A percentile compares a stretch with the other conserved stretches of the same genome.
phyloP scores from a whole-genome alignment of 2,113 vertebrate species.

The Ptychochromis oligacanthus region DNA sequence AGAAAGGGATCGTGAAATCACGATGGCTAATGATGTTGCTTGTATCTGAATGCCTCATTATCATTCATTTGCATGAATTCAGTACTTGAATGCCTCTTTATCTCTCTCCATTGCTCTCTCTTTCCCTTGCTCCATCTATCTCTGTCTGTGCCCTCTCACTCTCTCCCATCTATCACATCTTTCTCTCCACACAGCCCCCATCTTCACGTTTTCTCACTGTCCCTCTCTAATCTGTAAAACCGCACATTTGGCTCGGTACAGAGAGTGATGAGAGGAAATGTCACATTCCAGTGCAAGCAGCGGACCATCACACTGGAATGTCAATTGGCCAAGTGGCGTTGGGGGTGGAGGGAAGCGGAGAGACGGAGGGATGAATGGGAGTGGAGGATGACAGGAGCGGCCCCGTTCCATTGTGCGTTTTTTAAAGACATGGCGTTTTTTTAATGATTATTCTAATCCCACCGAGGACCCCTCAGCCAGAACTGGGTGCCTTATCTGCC shows the following conservation, averaged over 20 bases:
- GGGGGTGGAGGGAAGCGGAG: constrained; percentile 13
- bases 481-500: constrained; percentile 85
- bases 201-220: constrained; percentile 42
- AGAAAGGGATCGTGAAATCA: constrained; percentile 24
- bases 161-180: constrained; percentile 32
- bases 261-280: constrained; percentile 60
- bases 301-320: constrained; percentile 70
- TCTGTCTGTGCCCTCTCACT: constrained; percentile 15
- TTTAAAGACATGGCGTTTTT: constrained; percentile 79
- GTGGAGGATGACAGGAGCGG: constrained; percentile 61
- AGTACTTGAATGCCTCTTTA: constrained; percentile 11
- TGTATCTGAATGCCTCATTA: constrained; percentile 53
- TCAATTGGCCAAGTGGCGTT: constrained; percentile 62
- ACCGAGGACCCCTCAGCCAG: constrained; percentile 79
- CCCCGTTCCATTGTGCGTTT: constrained; percentile 76
- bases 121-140: not conserved
- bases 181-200: constrained; percentile 11
- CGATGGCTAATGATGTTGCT: constrained; percentile 36
- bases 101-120: constrained; percentile 19
- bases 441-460: constrained; percentile 87
- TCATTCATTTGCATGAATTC: constrained; percentile 36
- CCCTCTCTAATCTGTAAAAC: constrained; percentile 65
- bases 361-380: constrained; percentile 49
- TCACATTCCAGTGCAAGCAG: constrained; percentile 63
- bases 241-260: constrained; percentile 52